These are phyloP conservation scores for Thermophis baileyi DNA, from an alignment of 2,113 vertebrate genomes.

Conservation along the genomic window DNA sequence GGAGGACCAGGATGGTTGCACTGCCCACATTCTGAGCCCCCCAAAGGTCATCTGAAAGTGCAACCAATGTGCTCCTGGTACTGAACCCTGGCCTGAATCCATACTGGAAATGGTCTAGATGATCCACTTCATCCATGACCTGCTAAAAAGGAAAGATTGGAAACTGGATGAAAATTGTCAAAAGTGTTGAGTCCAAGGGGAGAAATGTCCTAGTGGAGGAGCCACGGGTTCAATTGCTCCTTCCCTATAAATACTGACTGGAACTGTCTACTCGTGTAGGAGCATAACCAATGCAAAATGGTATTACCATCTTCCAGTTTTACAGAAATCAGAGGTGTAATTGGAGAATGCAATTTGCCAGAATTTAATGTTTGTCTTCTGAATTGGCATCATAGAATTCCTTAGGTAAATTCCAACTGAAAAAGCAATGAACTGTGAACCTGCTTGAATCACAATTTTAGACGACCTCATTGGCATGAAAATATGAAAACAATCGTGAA, in stretches of 20 bases:
- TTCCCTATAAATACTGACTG: background rate
- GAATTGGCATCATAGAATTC: background rate
- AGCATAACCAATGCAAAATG: background rate
- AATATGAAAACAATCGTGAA: background rate
- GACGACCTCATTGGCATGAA: conserved; percentile 9
- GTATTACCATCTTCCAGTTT: background rate
- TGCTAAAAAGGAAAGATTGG: too few relatives aligned
- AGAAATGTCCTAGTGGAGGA: background rate
- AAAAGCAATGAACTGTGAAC: conserved; percentile 4
- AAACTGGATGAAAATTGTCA: too few relatives aligned
- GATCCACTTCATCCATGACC: too few relatives aligned
- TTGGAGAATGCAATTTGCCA: background rate
- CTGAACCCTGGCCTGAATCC: too few relatives aligned
- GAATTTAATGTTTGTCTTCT: background rate
- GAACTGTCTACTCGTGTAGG: background rate
- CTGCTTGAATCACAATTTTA: background rate
- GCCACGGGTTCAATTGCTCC: background rate
- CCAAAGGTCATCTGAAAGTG: too few relatives aligned
- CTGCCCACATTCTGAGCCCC: too few relatives aligned
- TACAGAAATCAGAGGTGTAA: background rate
- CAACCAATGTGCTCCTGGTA: too few relatives aligned
- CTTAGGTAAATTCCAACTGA: background rate
- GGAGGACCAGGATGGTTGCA: too few relatives aligned
- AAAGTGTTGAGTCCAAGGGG: too few relatives aligned
- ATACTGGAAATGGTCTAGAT: too few relatives aligned